phyloP scores from a whole-genome alignment of 92 coral and sea anemone species.

The Micromussa lordhowensis region DNA sequence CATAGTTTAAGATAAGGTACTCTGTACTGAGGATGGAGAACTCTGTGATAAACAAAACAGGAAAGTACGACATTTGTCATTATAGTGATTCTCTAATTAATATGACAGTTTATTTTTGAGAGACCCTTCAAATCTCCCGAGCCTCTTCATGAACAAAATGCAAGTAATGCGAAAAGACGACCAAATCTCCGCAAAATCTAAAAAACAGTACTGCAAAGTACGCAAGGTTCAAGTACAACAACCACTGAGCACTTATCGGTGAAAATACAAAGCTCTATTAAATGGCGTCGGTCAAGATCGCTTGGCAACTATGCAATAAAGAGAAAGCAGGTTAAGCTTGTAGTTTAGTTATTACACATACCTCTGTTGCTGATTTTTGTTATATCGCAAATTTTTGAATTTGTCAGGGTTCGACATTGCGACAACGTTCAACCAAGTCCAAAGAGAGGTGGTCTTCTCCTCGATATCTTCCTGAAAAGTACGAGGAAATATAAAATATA shows the following conservation, averaged over 20 bases:
- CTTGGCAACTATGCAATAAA: too few relatives aligned
- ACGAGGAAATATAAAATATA: too few relatives aligned
- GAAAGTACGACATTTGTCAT: neutral
- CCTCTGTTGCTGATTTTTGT: conserved; percentile 40
- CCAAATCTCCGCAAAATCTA: too few relatives aligned
- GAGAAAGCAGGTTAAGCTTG: too few relatives aligned
- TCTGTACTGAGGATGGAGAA: conserved; percentile 86
- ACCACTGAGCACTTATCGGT: neutral
- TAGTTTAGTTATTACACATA: neutral
- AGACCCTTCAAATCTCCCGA: neutral
- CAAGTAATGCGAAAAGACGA: too few relatives aligned
- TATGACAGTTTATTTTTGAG: neutral
- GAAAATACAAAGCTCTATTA: too few relatives aligned
- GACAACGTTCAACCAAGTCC: conserved; percentile 95
- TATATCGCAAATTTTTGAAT: conserved; percentile 80
- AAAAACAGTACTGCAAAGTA: too few relatives aligned
- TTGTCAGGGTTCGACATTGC: conserved; percentile 87
- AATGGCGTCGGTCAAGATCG: too few relatives aligned
- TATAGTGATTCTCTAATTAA: neutral
- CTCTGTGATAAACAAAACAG: conserved; percentile 30
- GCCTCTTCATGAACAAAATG: too few relatives aligned
- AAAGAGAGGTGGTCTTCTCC: conserved; percentile 82
- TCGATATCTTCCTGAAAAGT: conserved; percentile 64
- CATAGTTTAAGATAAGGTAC: conserved; percentile 87
- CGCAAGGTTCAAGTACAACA: neutral